Evolutionary conservation across 1,140 invertebrate genomes (phyloP).

Genomic region (Linepithema humile): DNA sequence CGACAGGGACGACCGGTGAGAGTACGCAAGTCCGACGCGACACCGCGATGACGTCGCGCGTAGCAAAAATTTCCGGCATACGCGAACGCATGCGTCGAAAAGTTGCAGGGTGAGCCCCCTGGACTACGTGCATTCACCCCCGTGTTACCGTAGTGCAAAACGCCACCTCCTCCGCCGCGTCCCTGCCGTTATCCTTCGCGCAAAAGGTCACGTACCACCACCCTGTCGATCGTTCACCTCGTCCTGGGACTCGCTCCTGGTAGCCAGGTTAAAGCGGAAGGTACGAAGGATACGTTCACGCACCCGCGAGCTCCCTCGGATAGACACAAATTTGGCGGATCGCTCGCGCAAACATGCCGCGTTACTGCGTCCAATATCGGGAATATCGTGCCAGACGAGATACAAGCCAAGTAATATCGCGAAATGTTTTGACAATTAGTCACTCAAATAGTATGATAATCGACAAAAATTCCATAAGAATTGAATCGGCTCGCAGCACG

Average conservation of each 20-base stretch:
- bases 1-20: not conserved
- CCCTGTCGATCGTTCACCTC: constrained; percentile 83
- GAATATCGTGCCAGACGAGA: not conserved
- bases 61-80: constrained; percentile 39
- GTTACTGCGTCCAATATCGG: not conserved
- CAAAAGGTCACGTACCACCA: constrained; percentile 83
- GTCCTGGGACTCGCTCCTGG: constrained; percentile 80
- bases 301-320: not conserved
- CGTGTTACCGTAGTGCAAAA: constrained; percentile 67
- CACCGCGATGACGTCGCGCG: constrained; percentile 30
- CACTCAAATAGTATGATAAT: not conserved
- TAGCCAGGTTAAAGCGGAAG: constrained; percentile 80
- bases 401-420: not conserved
- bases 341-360: not conserved
- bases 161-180: constrained; percentile 65
- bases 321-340: not conserved
- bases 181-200: constrained; percentile 82
- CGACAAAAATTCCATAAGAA: too few relatives aligned
- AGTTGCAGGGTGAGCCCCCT: constrained; percentile 54
- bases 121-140: constrained; percentile 78
- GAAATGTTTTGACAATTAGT: not conserved
- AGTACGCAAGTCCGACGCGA: constrained; percentile 20
- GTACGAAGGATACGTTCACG: constrained; percentile 60
- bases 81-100: constrained; percentile 55
- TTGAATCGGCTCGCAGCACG: not conserved